Base-by-base conservation (phyloP, 1,140 invertebrate genomes). In the Aphidius ervi region DNA sequence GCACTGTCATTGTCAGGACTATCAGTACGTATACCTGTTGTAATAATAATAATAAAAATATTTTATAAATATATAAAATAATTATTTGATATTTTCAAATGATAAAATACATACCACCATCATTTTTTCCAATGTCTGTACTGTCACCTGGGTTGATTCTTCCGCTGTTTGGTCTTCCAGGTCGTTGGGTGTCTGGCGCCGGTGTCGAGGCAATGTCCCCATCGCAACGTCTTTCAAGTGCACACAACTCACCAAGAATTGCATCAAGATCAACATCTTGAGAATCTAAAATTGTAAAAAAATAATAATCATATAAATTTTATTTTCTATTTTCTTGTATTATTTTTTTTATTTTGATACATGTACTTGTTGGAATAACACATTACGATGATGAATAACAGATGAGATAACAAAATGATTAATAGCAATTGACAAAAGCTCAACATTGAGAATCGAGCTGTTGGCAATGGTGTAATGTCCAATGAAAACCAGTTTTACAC, bases 1-100 rank as follows among this genome's bases (percentile, higher is more conserved):
- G 95, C 96, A 23, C 95, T 98, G 81, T 98, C 96, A 79, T 96
- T 97, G 78, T 98, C 95, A 1, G 94, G 94, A 63, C 92, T 94
- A 67, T 95, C 92, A 4, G 94, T 94, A 60, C 93, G 84, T 43
- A 84, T 77, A 57, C 84, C 78, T 80, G 50, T 56, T 5, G 10
- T 46, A n/a, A n/a, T 42, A 8, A 41, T 23, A 7, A 41, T 3
- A 46, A 37, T 3, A 46, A 5, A 20, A 48, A 42, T 43, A 46
- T 49, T 31, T 39, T 40, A 53, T 59, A n/a, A 5, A 31, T 31
- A 20, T 23, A 9, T 47, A 31, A 31, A 20, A 46, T 47, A 39
- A 10, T 56, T 20, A 10, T 42, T 42, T n/a, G 5, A 9, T 42
- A 8, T 45, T 8, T 31, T 56, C 43, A 20, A 42, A 10, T 10